Percentiles rank a stretch among this genome's conserved stretches.
Evolutionary conservation across 2,888 invertebrate genomes (phyloP).

Genomic region (Imbricaverruca yamaguchii): DNA sequence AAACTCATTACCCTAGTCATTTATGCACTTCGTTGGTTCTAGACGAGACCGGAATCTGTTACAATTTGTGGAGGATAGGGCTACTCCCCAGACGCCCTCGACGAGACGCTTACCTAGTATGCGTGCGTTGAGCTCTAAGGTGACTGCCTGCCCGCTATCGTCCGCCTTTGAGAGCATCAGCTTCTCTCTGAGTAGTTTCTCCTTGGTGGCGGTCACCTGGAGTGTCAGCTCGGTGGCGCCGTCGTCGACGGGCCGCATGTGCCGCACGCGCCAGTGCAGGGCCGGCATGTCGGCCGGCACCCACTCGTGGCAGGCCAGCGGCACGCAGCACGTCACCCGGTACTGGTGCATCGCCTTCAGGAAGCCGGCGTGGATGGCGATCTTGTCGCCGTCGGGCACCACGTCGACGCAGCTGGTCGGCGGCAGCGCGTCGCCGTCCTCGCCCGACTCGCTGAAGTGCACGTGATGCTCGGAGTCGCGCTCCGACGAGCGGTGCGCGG

Average conservation of each 20-base stretch:
- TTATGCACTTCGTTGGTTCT: too few relatives aligned
- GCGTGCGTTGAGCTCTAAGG: slow-evolving; percentile 7
- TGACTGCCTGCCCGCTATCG: background rate
- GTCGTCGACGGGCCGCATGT: background rate
- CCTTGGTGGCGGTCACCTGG: background rate
- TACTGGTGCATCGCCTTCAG: slow-evolving; percentile 18
- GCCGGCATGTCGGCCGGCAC: background rate
- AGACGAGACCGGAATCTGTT: too few relatives aligned
- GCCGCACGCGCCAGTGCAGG: slow-evolving; percentile 13
- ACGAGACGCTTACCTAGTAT: background rate
- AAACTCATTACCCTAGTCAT: too few relatives aligned
- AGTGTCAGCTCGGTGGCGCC: slow-evolving; percentile 10
- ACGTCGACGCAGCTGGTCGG: background rate
- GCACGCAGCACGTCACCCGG: slow-evolving; percentile 3
- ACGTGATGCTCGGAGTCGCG: background rate
- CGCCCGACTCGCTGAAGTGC: slow-evolving; percentile 6
- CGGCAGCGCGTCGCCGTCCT: slow-evolving; percentile 2
- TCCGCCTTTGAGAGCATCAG: background rate
- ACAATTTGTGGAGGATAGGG: too few relatives aligned
- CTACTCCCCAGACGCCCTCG: too few relatives aligned
- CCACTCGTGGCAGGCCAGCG: background rate
- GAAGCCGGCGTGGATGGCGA: slow-evolving; percentile 16
- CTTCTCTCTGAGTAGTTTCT: slow-evolving; percentile 7
- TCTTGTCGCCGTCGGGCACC: background rate
- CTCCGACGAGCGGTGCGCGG: background rate